phyloP scores from a whole-genome alignment of 2,797 vertebrate genomes.

The Pseudochirops cupreus region DNA sequence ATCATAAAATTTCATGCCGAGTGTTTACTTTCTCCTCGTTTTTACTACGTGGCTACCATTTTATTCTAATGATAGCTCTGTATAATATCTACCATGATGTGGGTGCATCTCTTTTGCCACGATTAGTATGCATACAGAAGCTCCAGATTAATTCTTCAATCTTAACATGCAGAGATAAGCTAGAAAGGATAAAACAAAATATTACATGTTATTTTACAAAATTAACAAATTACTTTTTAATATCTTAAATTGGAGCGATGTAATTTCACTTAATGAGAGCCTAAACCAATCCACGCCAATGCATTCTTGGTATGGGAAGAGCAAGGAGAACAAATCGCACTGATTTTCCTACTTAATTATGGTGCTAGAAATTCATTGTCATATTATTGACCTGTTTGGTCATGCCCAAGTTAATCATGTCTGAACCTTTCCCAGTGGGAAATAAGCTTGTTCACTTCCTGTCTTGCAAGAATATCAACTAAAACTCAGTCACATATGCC shows the following conservation, averaged over 20 bases:
- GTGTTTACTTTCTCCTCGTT: constrained; percentile 46
- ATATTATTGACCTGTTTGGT: constrained; percentile 90
- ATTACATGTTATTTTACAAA: constrained; percentile 69
- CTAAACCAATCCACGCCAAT: constrained; percentile 85
- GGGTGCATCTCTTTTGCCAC: constrained; percentile 42
- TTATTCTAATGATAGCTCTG: constrained; percentile 56
- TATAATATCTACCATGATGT: constrained; percentile 24
- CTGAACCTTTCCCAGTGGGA: constrained; percentile 89
- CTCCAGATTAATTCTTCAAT: constrained; percentile 41
- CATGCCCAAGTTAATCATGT: constrained; percentile 90
- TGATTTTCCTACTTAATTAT: constrained; percentile 88
- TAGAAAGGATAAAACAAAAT: constrained; percentile 66
- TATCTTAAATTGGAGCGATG: constrained; percentile 76
- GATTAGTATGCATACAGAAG: constrained; percentile 61
- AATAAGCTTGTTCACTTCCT: constrained; percentile 86
- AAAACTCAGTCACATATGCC: constrained; percentile 87
- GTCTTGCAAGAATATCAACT: constrained; percentile 87
- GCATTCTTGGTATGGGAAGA: constrained; percentile 84
- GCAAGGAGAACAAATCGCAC: constrained; percentile 88
- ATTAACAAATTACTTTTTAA: constrained; percentile 72
- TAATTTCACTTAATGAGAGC: constrained; percentile 83
- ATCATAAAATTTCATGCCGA: constrained; percentile 6
- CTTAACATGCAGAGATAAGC: constrained; percentile 49
- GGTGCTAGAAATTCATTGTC: constrained; percentile 87
- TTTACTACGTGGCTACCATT: constrained; percentile 38